Base-by-base conservation (phyloP, 2,888 invertebrate genomes). In the Epistrophella euchroma region DNA sequence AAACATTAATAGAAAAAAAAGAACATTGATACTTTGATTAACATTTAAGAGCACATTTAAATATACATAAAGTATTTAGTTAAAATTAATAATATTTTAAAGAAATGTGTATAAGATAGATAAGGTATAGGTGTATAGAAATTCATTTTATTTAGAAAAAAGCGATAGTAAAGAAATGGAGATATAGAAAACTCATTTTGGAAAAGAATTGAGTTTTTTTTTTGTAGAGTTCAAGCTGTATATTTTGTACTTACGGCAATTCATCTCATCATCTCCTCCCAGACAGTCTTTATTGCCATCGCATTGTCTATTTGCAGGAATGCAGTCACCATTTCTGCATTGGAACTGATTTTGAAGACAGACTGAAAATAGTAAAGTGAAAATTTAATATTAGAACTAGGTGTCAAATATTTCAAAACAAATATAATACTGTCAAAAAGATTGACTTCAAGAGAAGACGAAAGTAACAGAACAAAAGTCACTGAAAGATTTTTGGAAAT, bases 261-360 rank as follows among this genome's bases (percentile, higher is more conserved):
- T 89, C 5, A 89, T 89, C 91, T 96, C 96, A 90, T 96, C 96
- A 32, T 94, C 94, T 62, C 93, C 92, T 88, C 95, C 95, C 32
- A 90, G 89, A 89, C 96, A 96, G 88, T 96, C 93, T 17, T 52
- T 58, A 4, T 89, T 68, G 40, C 93, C 92, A 89, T 95, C 93
- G 91, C 96, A 96, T 40, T 93, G 93, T 64, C 90, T 91, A 76
- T 90, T 91, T 52, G 89, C 90, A 47, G 94, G 93, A 87, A 96
- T 94, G 91, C 96, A 96, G 32, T 91, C 90, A 5, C 94, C 94
- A 91, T 94, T 94, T 79, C 91, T 92, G 90, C 96, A 96, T 83
- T 92, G 93, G 91, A 94, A 95, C 90, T 96, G 93, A 71, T 93
- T 92, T 2, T 91, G 50, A 1, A 90, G 90, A 89, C 96, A 96